phyloP scores from a whole-genome alignment of 2,888 invertebrate species.

The Galerucella pusilla region DNA sequence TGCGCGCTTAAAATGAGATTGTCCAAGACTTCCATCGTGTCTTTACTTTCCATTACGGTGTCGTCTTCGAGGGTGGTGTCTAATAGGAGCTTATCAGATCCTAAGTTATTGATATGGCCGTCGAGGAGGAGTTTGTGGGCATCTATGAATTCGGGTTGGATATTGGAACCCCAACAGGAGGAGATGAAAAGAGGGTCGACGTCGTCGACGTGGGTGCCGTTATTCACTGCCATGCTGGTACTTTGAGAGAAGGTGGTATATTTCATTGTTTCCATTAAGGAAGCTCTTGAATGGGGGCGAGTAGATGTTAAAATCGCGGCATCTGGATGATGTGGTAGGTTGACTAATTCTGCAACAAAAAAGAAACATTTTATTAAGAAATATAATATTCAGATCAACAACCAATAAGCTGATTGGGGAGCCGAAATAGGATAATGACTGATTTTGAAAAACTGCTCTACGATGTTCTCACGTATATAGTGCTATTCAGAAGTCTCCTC shows the following conservation, averaged over 20 bases:
- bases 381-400: background rate
- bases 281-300: background rate
- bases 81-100: constrained; percentile 67
- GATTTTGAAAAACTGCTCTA: no score
- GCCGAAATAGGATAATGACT: no score
- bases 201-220: constrained; percentile 65
- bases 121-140: constrained; percentile 69
- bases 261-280: constrained; percentile 64
- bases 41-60: constrained; percentile 63
- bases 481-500: no score
- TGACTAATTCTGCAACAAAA: constrained; percentile 19
- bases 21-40: constrained; percentile 73
- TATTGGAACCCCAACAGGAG: constrained; percentile 73
- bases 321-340: background rate
- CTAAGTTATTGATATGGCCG: constrained; percentile 67
- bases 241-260: constrained; percentile 63
- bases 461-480: no score
- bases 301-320: constrained; percentile 3
- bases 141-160: constrained; percentile 67
- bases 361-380: background rate
- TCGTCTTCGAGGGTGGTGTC: constrained; percentile 68
- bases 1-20: constrained; percentile 56
- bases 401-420: background rate
- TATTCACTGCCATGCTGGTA: constrained; percentile 63
- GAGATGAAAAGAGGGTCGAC: constrained; percentile 79